Percentiles rank a stretch among this genome's conserved stretches.
Evolutionary conservation across 2,113 vertebrate genomes (phyloP).

Genomic region (Siniperca knerii): DNA sequence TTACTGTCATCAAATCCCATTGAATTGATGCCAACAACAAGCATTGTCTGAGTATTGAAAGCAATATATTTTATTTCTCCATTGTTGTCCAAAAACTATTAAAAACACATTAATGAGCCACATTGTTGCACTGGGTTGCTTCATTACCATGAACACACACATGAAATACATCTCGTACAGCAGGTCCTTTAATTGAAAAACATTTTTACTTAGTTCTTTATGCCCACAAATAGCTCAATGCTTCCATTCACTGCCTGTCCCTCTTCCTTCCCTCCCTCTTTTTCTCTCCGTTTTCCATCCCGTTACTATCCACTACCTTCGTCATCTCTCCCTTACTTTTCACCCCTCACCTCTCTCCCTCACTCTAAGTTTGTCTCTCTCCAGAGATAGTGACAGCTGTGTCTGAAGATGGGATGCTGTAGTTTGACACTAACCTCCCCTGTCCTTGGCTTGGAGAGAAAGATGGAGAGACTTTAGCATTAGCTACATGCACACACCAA

Average conservation of each 20-base stretch:
- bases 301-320: not conserved
- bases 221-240: not conserved
- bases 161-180: not conserved
- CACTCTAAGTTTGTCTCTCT: slow-evolving; percentile 30
- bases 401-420: slow-evolving; percentile 30
- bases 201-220: not conserved
- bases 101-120: too few species aligned
- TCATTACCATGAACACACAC: too few species aligned
- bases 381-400: slow-evolving; percentile 47
- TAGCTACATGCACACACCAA: not conserved
- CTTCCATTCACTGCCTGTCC: not conserved
- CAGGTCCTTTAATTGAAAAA: not conserved
- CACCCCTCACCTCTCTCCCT: not conserved
- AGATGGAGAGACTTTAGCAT: not conserved
- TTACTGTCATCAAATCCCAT: too few species aligned
- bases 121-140: too few species aligned
- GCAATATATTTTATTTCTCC: too few species aligned
- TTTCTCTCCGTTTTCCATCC: not conserved
- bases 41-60: too few species aligned
- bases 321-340: not conserved
- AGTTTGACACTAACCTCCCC: slow-evolving; percentile 44
- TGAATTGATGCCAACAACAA: too few species aligned
- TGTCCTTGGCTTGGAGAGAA: slow-evolving; percentile 26
- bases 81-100: not conserved
- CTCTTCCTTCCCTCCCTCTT: not conserved